Evolutionary conservation across 2,797 vertebrate genomes (phyloP).

Genomic region (Tenualosa thibaudeaui): DNA sequence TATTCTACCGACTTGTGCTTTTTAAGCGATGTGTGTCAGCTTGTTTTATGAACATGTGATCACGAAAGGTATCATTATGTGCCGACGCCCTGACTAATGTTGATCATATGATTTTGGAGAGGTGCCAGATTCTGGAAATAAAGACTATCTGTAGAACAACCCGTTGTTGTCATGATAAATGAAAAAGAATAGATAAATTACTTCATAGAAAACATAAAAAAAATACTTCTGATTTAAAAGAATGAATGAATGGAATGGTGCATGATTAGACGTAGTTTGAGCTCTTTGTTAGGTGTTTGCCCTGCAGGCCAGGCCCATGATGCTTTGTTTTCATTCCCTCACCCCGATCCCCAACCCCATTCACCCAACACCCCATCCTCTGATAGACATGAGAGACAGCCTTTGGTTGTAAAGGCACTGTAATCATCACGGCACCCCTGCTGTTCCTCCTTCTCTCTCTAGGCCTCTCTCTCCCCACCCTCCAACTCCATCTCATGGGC

Average conservation of each 20-base stretch:
- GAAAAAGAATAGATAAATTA: not conserved
- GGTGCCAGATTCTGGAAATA: slow-evolving; percentile 22
- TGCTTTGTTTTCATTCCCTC: not conserved
- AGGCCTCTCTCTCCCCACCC: not conserved
- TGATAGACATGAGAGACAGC: not conserved
- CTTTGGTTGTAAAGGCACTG: not conserved
- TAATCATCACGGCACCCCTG: not conserved
- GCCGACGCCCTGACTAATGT: slow-evolving; percentile 39
- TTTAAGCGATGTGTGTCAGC: slow-evolving; percentile 43
- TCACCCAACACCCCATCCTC: slow-evolving; percentile 9
- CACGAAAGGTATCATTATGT: slow-evolving; percentile 57
- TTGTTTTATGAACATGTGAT: slow-evolving; percentile 63
- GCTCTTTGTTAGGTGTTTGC: not conserved
- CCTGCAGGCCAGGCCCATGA: not conserved
- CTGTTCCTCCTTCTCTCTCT: slow-evolving; percentile 25
- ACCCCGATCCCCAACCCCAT: not conserved
- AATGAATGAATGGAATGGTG: not conserved
- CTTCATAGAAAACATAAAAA: not conserved
- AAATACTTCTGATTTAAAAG: not conserved
- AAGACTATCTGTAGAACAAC: not conserved
- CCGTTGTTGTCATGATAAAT: not conserved
- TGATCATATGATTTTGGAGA: slow-evolving; percentile 55
- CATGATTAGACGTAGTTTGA: not conserved
- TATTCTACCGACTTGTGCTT: not conserved
- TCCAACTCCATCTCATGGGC: not conserved